A percentile compares a stretch with the other conserved stretches of the same genome.
Conservation (phyloP, 2,797 vertebrate genomes). For the Bothrops alternatus region DNA sequence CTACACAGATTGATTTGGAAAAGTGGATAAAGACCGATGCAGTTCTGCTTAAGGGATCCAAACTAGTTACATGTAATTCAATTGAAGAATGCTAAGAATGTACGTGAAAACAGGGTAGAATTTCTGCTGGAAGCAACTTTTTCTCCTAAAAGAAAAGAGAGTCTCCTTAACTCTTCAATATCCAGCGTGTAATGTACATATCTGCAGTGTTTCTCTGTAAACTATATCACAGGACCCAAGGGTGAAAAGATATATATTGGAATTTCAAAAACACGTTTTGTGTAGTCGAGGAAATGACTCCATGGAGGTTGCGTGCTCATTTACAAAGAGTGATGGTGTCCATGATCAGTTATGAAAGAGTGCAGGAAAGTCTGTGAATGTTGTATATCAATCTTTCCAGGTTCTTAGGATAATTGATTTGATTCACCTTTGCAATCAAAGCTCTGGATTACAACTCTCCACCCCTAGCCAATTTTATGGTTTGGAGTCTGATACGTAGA, state of each 20-base stretch:
- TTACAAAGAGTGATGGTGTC: too few species aligned
- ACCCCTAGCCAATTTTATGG: too few species aligned
- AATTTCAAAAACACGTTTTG: not conserved
- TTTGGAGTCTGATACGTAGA: not conserved
- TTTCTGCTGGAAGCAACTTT: conserved; percentile 17
- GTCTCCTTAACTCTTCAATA: conserved; percentile 20
- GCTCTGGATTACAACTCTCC: too few species aligned
- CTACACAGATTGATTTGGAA: conserved; percentile 45
- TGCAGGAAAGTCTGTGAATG: too few species aligned
- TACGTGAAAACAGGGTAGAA: conserved; percentile 35
- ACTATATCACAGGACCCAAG: not conserved
- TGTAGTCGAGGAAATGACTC: too few species aligned
- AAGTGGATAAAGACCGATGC: conserved; percentile 57
- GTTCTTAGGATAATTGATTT: too few species aligned
- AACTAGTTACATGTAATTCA: conserved; percentile 49
- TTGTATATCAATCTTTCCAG: too few species aligned
- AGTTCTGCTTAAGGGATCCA: conserved; percentile 62
- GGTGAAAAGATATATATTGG: not conserved
- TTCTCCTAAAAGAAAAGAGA: conserved; percentile 34
- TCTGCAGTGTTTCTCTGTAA: conserved; percentile 10
- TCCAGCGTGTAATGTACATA: conserved; percentile 21
- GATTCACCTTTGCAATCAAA: too few species aligned
- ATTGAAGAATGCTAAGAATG: conserved; percentile 59
- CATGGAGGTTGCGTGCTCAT: too few species aligned
- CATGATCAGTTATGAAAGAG: too few species aligned